These are phyloP conservation scores for Ispidina lecontei DNA, from an alignment of 2,797 vertebrate genomes.

Conservation along the genomic window DNA sequence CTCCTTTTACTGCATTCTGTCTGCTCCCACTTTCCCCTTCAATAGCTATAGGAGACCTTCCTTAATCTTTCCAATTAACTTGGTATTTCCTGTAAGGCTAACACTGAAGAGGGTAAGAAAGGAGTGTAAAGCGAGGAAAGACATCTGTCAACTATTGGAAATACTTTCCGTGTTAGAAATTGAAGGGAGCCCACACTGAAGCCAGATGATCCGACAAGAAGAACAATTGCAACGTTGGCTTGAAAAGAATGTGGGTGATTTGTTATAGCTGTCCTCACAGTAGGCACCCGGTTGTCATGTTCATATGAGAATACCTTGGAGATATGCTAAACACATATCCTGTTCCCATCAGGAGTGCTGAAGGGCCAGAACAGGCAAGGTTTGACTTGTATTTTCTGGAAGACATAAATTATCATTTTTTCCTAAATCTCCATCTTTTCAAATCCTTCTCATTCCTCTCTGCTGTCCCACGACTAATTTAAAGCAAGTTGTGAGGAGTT, in stretches of 20 bases:
- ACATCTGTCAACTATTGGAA: constrained; percentile 74
- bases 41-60: constrained; percentile 50
- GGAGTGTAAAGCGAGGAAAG: constrained; percentile 64
- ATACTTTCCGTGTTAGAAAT: constrained; percentile 53
- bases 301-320: constrained; percentile 59
- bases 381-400: constrained; percentile 63
- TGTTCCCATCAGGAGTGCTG: constrained; percentile 47
- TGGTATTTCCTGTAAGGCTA: constrained; percentile 65
- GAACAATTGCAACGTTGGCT: constrained; percentile 63
- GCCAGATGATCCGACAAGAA: constrained; percentile 53
- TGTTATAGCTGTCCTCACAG: constrained; percentile 65
- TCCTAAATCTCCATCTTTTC: constrained; percentile 20
- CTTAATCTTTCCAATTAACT: constrained; percentile 71
- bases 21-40: constrained; percentile 22
- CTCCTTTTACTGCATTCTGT: background rate
- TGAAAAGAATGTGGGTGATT: constrained; percentile 67
- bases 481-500: background rate
- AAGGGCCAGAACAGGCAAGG: constrained; percentile 59
- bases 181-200: constrained; percentile 67
- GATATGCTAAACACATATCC: constrained; percentile 61
- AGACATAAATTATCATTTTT: constrained; percentile 60
- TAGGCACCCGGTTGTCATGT: constrained; percentile 59
- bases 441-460: constrained; percentile 37
- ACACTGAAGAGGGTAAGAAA: constrained; percentile 50
- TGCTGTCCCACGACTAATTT: background rate